These are phyloP conservation scores for Novumbra hubbsi DNA, from an alignment of 2,797 vertebrate genomes.

Conservation along the genomic window DNA sequence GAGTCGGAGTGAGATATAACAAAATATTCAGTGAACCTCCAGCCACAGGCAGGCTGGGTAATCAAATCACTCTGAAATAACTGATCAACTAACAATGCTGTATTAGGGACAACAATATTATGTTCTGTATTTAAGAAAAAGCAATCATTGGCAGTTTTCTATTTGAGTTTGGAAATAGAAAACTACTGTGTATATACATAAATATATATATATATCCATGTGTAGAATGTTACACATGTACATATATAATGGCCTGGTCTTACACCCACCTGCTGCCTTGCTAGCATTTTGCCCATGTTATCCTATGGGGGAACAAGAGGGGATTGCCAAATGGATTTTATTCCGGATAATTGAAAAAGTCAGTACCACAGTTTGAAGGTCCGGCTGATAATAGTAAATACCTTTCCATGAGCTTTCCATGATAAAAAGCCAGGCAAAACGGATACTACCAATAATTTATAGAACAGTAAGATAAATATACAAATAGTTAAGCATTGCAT, in stretches of 20 bases:
- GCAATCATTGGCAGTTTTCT: neutral
- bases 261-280: conserved; percentile 47
- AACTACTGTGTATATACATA: neutral
- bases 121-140: neutral
- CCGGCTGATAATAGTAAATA: neutral
- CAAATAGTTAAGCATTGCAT: too few species aligned
- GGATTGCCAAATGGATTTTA: conserved; percentile 11
- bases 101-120: neutral
- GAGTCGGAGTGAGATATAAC: conserved; percentile 31
- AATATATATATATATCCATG: conserved; percentile 50
- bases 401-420: neutral
- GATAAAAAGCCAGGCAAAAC: neutral
- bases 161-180: neutral
- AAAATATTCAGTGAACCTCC: conserved; percentile 16
- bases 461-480: too few species aligned
- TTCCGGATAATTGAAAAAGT: neutral
- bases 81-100: neutral
- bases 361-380: neutral
- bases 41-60: neutral
- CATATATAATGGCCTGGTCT: conserved; percentile 52
- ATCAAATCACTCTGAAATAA: neutral
- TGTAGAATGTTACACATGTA: conserved; percentile 31
- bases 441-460: neutral
- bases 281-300: conserved; percentile 33
- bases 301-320: conserved; percentile 42